Percentiles rank a stretch among this genome's conserved stretches.
These are phyloP conservation scores for Drosophila seclusa DNA, from an alignment of 2,888 invertebrate genomes.

Conservation along the genomic window DNA sequence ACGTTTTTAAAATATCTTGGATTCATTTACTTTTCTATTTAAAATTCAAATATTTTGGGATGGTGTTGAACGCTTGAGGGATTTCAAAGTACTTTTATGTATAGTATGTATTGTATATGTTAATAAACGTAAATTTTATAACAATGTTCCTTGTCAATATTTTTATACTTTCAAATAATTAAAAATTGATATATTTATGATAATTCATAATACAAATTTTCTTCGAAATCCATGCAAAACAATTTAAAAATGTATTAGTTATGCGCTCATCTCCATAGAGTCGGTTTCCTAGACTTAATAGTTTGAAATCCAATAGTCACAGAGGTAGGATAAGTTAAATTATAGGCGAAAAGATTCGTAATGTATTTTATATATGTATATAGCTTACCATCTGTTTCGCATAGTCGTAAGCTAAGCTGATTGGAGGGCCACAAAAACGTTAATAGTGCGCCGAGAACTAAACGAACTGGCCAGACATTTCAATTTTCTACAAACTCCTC, in stretches of 20 bases:
- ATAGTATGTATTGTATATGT: not conserved
- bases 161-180: not conserved
- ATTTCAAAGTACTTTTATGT: not conserved
- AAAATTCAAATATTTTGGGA: not conserved
- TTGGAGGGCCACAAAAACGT: constrained; percentile 18
- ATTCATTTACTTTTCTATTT: constrained; percentile 13
- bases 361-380: not conserved
- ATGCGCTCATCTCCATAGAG: not conserved
- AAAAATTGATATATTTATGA: not conserved
- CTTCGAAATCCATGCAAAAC: not conserved
- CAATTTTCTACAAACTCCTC: constrained; percentile 24
- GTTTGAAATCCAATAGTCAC: not conserved
- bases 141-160: not conserved
- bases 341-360: not conserved
- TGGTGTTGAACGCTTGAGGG: not conserved
- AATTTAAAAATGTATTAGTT: not conserved
- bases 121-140: not conserved
- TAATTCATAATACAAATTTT: not conserved
- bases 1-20: constrained; percentile 15
- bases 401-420: constrained; percentile 13
- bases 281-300: not conserved
- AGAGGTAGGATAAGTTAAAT: not conserved
- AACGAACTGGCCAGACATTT: constrained; percentile 31
- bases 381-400: constrained; percentile 16
- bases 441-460: constrained; percentile 23